Evolutionary conservation across 2,797 vertebrate species (phyloP).

Genomic region (Gymnopithys bicolor): DNA sequence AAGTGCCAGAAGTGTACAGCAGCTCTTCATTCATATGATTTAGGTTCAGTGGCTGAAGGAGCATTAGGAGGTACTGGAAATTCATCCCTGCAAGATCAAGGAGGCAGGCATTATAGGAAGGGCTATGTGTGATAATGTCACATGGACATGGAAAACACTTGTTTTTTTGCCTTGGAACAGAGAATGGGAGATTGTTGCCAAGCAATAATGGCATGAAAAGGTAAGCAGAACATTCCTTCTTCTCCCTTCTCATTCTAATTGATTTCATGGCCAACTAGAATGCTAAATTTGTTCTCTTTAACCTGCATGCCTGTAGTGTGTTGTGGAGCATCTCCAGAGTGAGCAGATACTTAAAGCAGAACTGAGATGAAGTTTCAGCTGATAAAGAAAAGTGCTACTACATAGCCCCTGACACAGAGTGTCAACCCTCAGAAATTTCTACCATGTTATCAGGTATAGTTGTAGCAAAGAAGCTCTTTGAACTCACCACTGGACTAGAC

Average conservation of each 20-base stretch:
- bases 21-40: neutral
- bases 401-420: neutral
- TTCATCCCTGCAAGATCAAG: neutral
- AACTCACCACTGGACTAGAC: neutral
- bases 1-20: neutral
- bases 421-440: neutral
- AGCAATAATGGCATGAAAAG: neutral
- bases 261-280: neutral
- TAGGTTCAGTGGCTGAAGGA: neutral
- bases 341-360: neutral
- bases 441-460: accelerated
- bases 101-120: neutral
- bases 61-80: neutral
- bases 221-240: neutral
- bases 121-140: neutral
- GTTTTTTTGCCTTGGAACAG: neutral
- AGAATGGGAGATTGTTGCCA: neutral
- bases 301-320: neutral
- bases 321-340: neutral
- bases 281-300: neutral
- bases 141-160: neutral
- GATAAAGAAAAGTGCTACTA: neutral
- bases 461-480: neutral
- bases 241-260: neutral
- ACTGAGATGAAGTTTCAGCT: neutral